Evolutionary conservation across 2,113 vertebrate genomes (phyloP), one percentile per base, ranked within the genome.

Genomic region (Aegotheles bennettii): DNA sequence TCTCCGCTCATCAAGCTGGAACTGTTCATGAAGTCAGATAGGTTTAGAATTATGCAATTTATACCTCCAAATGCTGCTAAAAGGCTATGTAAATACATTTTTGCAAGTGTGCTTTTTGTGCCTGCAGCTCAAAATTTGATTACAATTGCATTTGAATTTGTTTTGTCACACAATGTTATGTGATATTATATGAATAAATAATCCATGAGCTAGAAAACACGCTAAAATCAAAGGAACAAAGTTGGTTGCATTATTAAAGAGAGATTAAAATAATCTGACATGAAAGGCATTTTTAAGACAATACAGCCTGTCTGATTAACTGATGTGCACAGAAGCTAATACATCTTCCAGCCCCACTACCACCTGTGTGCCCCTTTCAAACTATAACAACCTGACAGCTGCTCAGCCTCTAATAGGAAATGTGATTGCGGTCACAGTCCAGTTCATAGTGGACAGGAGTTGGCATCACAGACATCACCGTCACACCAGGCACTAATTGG

Each of bases 161-260:
- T 92, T 95, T 93, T 92, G 73, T 90, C 87, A 78, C 42, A 73
- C 15, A 40, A 0, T 57, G 50, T 79, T 89, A 65, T 63, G 89
- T 89, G 56, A 65, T 77, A 90, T 85, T 89, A 42, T 36, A 79
- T 43, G 74, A 76, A 92, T 95, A 95, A 94, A 93, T 92, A 94
- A 96, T 82, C 80, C 71, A 40, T 92, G 61, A 94, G 67, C 38
- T 82, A 54, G 68, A 85, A 94, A 93, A 63, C 50, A 84, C 33
- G 65, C 21, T 69, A 56, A 95, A 92, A 91, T 76, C 74, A 90
- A 83, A 85, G 75, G 38, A 93, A 70, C 18, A 11, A 93, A 91
- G 54, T 71, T 74, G 63, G 74, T 40, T 96, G 65, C 77, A 89
- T 92, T 94, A 92, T 94, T 94, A 83, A 96, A 89, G 43, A 88